phyloP scores from a whole-genome alignment of 2,113 vertebrate species.

The Chinchilla lanigera region DNA sequence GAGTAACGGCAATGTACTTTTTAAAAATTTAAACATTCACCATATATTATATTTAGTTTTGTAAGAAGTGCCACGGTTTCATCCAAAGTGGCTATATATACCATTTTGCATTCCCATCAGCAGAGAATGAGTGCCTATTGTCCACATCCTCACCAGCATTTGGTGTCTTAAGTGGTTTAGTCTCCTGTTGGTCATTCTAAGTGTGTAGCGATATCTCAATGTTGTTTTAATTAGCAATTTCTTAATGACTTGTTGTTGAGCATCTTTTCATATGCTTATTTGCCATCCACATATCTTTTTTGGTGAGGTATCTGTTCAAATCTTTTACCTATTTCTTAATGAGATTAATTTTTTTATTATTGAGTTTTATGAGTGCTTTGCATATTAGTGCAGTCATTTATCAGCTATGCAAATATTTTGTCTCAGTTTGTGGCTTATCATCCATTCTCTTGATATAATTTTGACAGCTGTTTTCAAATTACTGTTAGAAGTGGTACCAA shows the following conservation, averaged over 20 bases:
- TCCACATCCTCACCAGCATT: background rate
- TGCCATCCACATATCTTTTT: background rate
- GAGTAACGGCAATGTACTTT: background rate
- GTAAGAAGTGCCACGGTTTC: background rate
- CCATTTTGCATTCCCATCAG: background rate
- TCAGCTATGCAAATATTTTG: background rate
- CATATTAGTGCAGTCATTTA: background rate
- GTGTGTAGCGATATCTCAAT: background rate
- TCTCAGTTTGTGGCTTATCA: background rate
- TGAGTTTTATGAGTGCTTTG: background rate
- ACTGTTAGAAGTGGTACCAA: background rate
- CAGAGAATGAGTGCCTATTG: background rate
- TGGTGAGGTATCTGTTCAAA: background rate
- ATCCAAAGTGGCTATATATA: background rate
- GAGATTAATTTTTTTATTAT: background rate
- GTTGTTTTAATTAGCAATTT: slow-evolving; percentile 28
- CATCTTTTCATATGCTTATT: background rate
- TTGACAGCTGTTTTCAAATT: background rate
- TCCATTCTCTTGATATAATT: background rate
- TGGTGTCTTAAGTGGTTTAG: background rate
- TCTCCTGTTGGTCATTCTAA: background rate
- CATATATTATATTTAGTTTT: background rate
- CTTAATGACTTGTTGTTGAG: background rate
- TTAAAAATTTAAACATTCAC: background rate
- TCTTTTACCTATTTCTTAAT: background rate